phyloP scores from a whole-genome alignment of 2,888 invertebrate genomes.

The Cryptus viduatorius region DNA sequence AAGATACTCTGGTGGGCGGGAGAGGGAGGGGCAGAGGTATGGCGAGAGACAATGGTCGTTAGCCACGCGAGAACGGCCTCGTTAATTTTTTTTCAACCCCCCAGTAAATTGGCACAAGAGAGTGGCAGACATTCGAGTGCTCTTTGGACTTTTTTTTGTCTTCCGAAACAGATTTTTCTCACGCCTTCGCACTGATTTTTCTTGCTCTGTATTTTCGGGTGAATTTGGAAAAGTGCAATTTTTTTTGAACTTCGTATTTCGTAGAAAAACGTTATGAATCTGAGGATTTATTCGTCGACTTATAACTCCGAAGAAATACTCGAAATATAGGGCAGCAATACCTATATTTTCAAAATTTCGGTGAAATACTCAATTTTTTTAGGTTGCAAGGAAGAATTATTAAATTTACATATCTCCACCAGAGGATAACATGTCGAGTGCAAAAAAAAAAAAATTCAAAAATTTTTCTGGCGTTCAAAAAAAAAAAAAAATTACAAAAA shows the following conservation, averaged over 20 bases:
- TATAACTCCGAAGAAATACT: background rate
- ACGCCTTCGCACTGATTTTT: conserved; percentile 19
- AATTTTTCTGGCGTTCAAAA: too few species aligned
- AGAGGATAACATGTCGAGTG: too few species aligned
- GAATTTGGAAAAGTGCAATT: background rate
- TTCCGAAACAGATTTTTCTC: conserved; percentile 24
- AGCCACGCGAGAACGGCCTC: conserved; percentile 61
- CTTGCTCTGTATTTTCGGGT: background rate
- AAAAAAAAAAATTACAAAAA: too few species aligned
- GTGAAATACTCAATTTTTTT: too few species aligned
- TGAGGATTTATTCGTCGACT: background rate
- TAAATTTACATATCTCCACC: too few species aligned
- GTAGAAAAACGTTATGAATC: background rate
- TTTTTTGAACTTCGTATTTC: background rate
- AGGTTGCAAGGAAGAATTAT: too few species aligned
- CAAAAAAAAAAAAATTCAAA: too few species aligned
- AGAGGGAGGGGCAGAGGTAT: background rate
- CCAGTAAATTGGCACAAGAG: conserved; percentile 23
- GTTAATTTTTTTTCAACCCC: conserved; percentile 60
- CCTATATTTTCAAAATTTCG: too few species aligned
- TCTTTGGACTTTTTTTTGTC: background rate
- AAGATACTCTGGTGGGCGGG: conserved; percentile 46
- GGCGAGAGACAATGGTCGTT: conserved; percentile 52
- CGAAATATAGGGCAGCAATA: background rate
- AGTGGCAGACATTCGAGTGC: conserved; percentile 26